A percentile compares a stretch with the other conserved stretches of the same genome.
These are phyloP conservation scores for Cataglyphis albicans DNA, from an alignment of 2,888 invertebrate species.

Conservation along the genomic window DNA sequence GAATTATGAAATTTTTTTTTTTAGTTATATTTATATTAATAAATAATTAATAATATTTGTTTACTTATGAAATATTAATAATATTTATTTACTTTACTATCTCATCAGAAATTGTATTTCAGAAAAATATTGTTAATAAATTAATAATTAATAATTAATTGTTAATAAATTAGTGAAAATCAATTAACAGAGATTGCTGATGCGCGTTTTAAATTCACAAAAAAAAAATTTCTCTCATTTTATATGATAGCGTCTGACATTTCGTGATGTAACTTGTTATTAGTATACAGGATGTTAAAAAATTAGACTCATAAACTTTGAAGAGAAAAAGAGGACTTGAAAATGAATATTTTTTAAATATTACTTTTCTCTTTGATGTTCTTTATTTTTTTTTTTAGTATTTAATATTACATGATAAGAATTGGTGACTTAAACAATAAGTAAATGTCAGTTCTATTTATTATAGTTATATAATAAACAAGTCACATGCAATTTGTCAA, in stretches of 20 bases:
- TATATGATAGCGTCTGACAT: neutral
- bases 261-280: neutral
- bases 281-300: no score
- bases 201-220: neutral
- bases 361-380: no score
- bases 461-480: no score
- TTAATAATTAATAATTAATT: no score
- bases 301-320: no score
- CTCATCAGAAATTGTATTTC: neutral
- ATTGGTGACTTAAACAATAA: no score
- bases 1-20: neutral
- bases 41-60: constrained; percentile 2
- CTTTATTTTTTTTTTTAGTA: no score
- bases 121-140: neutral
- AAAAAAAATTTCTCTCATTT: neutral
- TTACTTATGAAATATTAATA: neutral
- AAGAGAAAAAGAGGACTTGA: no score
- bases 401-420: no score
- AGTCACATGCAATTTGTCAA: no score
- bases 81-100: neutral
- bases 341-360: no score
- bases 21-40: neutral
- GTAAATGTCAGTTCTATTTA: no score
- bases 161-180: neutral
- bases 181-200: neutral